Evolutionary conservation across 2,888 invertebrate genomes (phyloP).

Genomic region (Melieria crassipennis): DNA sequence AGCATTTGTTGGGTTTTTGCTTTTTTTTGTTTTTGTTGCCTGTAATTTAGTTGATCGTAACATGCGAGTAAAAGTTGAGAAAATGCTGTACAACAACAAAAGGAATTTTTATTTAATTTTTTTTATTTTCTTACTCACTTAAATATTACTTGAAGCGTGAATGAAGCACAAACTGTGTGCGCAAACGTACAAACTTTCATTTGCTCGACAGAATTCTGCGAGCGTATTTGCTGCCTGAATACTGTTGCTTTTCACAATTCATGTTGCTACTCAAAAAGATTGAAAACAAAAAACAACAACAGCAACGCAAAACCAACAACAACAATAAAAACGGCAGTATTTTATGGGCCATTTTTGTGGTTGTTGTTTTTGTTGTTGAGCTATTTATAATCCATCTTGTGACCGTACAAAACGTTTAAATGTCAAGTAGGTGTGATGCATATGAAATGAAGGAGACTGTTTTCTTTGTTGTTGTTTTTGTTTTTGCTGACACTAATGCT

Average conservation of each 20-base stretch:
- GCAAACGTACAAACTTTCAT: no score
- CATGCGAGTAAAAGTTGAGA: not conserved
- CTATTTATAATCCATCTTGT: not conserved
- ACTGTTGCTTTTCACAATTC: not conserved
- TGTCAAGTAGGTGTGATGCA: slow-evolving; percentile 5
- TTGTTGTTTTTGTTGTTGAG: slow-evolving; percentile 1
- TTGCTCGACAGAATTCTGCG: not conserved
- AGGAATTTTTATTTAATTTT: slow-evolving; percentile 1
- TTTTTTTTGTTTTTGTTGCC: no score
- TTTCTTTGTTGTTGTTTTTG: not conserved
- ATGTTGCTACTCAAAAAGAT: not conserved
- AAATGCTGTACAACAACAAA: not conserved
- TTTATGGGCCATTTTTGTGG: slow-evolving; percentile 4
- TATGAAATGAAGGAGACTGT: slow-evolving; percentile 14
- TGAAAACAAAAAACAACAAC: no score
- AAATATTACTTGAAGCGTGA: slow-evolving; percentile 7
- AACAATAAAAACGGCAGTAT: not conserved
- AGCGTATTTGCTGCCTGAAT: not conserved
- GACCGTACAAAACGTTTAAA: slow-evolving; percentile 12
- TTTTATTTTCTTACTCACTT: no score
- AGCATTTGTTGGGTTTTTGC: no score
- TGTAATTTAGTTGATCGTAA: no score
- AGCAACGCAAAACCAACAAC: not conserved
- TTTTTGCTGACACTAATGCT: no score
- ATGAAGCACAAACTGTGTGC: not conserved